Conservation (phyloP, 1,140 invertebrate species). For the Leguminivora glycinivorella region DNA sequence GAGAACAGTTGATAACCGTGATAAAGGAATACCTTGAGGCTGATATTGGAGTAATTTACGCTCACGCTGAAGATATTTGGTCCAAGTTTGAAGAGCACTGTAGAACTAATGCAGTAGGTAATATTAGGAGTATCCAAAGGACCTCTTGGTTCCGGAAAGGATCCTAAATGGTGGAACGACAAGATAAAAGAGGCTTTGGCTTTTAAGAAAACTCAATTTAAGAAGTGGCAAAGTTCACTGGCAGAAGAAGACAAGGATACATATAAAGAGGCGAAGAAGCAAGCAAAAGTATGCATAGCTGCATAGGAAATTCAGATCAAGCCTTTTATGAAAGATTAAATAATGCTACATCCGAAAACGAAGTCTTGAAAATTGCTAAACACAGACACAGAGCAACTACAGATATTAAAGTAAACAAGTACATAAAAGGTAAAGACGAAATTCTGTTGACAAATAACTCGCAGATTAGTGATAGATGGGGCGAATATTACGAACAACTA, state of each 20-base stretch:
- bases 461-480: conserved; percentile 30
- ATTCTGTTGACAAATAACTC: conserved; percentile 18
- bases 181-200: neutral
- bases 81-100: no score
- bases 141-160: neutral
- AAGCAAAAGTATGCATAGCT: neutral
- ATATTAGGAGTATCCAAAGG: neutral
- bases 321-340: neutral
- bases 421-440: conserved; percentile 2
- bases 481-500: conserved; percentile 32
- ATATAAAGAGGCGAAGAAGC: conserved; percentile 8
- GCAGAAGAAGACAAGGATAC: neutral
- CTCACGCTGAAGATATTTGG: no score
- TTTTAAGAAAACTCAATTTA: neutral
- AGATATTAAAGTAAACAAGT: conserved; percentile 17
- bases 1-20: neutral
- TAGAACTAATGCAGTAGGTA: no score
- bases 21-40: no score
- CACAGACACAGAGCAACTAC: neutral
- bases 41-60: no score
- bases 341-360: neutral
- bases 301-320: neutral
- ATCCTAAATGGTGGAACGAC: conserved; percentile 23
- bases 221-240: neutral
- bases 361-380: conserved; percentile 25